Evolutionary conservation across 1,140 invertebrate species (phyloP).

Genomic region (Agrypnia vestita): DNA sequence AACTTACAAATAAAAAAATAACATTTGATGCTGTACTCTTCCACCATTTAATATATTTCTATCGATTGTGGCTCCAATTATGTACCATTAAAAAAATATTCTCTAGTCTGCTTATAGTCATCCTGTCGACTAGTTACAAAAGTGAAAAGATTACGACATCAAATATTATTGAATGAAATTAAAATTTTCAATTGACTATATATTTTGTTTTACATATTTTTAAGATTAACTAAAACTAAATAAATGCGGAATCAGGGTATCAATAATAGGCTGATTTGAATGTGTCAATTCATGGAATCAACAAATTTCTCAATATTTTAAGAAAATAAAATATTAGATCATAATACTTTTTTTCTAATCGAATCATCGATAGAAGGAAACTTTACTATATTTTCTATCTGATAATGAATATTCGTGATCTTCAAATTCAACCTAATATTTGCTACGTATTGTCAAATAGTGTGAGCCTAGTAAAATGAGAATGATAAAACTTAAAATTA

Average conservation of each 20-base stretch:
- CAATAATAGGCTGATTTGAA: not conserved
- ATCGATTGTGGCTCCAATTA: too few relatives aligned
- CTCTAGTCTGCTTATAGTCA: too few relatives aligned
- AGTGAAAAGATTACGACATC: too few relatives aligned
- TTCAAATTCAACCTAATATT: slow-evolving; percentile 4
- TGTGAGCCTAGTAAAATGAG: slow-evolving; percentile 13
- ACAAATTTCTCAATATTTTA: too few relatives aligned
- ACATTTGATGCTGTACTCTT: too few relatives aligned
- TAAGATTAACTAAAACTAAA: slow-evolving; percentile 37
- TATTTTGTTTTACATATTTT: slow-evolving; percentile 2
- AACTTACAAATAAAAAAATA: too few relatives aligned
- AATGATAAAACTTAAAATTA: slow-evolving; percentile 32
- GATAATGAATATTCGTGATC: not conserved
- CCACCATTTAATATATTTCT: too few relatives aligned
- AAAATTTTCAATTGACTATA: not conserved
- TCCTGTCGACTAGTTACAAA: too few relatives aligned
- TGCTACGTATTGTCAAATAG: slow-evolving; percentile 12
- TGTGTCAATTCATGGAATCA: too few relatives aligned
- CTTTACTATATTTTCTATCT: not conserved
- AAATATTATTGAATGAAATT: too few relatives aligned
- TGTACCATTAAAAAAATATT: too few relatives aligned
- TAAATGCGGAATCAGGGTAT: slow-evolving; percentile 23
- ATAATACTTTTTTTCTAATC: not conserved
- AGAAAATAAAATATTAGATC: too few relatives aligned
- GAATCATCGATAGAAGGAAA: not conserved